Evolutionary conservation across 2,888 invertebrate genomes (phyloP), one percentile per base, ranked within the genome.

Genomic region (Ceramica pisi): DNA sequence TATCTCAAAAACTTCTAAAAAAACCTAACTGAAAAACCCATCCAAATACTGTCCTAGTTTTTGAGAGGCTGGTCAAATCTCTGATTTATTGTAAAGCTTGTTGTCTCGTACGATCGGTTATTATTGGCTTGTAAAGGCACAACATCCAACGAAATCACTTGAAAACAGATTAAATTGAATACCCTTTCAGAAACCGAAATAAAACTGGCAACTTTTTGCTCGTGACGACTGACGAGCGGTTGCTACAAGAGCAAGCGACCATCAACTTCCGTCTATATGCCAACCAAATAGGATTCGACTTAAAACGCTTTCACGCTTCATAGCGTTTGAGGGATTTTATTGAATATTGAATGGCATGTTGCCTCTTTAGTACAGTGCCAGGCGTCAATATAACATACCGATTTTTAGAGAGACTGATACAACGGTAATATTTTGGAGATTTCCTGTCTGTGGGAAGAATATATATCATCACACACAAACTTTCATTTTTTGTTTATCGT

Each of bases 281-380:
- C 55, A 50, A 61, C 66, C 65, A 80, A 80, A 81, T 83, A 59
- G 68, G 68, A 80, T 80, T 75, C 71, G 62, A 80, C 71, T 67
- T 81, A 80, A 82, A 81, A 70, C 65, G 72, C 56, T 81, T 81
- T 82, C 56, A 78, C 72, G 70, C 79, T 66, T 75, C 78, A 75
- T 44, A 57, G 55, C 51, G 61, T 67, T 26, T 73, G 79, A 68
- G 67, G 64, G 79, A 57, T 78, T 78, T 79, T 35, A 57, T 68
- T 75, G 73, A 82, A 82, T 73, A 82, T 82, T 79, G 69, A 81
- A 79, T 82, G 69, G 62, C 38, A 26, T 68, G 71, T 69, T 61
- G 64, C 60, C 57, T 72, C 57, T 82, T 76, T 75, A 71, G 46
- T 60, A 74, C 19, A 44, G 19, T 67, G 56, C 0, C 12, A 23